Base-by-base conservation (phyloP, 2,888 invertebrate genomes). In the Argyresthia goedartella region DNA sequence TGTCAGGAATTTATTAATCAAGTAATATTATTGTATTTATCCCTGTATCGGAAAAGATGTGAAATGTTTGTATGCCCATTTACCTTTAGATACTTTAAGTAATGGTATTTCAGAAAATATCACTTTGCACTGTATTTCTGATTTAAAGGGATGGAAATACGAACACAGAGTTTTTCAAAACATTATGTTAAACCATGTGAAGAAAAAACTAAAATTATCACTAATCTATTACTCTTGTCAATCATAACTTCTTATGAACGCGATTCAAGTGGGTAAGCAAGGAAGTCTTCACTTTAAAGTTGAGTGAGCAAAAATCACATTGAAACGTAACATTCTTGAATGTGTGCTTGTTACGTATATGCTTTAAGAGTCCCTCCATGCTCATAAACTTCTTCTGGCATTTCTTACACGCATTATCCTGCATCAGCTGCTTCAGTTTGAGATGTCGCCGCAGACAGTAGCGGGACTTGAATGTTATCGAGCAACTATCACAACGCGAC, bases 211-310 rank as follows among this genome's bases (percentile, higher is more conserved):
- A 4, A 25, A 25, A 25, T 25, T 25, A 25, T 25, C 25, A 25
- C 25, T 25, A 25, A 25, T 25, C 2, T 6, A 25, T 25, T 25
- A 25, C 25, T 6, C 25, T 25, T 4, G 25, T 43, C 48, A 59
- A 76, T 82, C 81, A 81, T 81, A 81, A 82, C 47, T 68, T 71
- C 53, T 81, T 84, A 49, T 86, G 86, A 8, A 82, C 73, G 0
- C 86, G 67, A 36, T 68, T 75, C 8, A 82, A 53, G 57, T 86
- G 86, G 54, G 65, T 80, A 45, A 63, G 55, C 14, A 86, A 50
- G 0, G 85, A 85, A 34, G 73, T 73, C 45, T 75, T 73, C 1
- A 75, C 81, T 64, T 80, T 85, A 44, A 82, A 86, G 62, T 84
- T 81, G 2, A 84, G 57, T 0, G 69, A 69, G 51, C 86, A 86